Base-by-base conservation (phyloP, 2,797 vertebrate genomes). In the Buceros bicornis region DNA sequence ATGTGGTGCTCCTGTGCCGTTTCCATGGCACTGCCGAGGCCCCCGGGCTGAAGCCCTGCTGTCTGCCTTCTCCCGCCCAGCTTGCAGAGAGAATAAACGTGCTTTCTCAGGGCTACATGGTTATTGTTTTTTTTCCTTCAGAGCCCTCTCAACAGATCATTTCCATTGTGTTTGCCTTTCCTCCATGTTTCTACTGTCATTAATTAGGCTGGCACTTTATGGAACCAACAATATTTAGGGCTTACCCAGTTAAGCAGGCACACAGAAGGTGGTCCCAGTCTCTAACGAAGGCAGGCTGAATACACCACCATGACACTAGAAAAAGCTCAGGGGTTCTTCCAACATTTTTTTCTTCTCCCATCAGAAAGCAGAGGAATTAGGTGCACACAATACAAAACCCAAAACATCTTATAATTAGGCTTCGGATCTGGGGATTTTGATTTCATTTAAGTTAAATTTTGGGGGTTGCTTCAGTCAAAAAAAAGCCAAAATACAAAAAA, bases 11-110 rank as follows among this genome's bases (percentile, higher is more conserved):
- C 74, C 83, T 15, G 70, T 14, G 82, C 88, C 13, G 95, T 96
- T 95, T 95, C 97, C 96, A 95, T 92, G 94, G 96, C 93, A 43
- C 16, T 80, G 95, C 74, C 13, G 19, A 37, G 67, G 64, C 94
- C 96, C 8, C 24, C 8, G 2, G 94, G 95, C 94, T 13, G 74
- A 1, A 64, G 94, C 88, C 77, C 88, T 56, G 95, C 91, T 57
- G 93, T 29, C 85, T 60, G 95, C 6, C 78, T 78, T 11, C 83
- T 78, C 95, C 85, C 51, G 33, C 79, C 85, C 80, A 6, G 87
- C 86, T 35, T 3, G 54, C 79, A 5, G 4, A 43, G 15, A 35
- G 24, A 28, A 26, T 0, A 6, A 78, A 45, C 43, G 29, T 29
- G 89, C 82, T 25, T 40, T 51, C 67, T 22, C 47, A 21, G 76